Conservation (phyloP, 2,888 invertebrate genomes). For the Eustalomyia histrio region DNA sequence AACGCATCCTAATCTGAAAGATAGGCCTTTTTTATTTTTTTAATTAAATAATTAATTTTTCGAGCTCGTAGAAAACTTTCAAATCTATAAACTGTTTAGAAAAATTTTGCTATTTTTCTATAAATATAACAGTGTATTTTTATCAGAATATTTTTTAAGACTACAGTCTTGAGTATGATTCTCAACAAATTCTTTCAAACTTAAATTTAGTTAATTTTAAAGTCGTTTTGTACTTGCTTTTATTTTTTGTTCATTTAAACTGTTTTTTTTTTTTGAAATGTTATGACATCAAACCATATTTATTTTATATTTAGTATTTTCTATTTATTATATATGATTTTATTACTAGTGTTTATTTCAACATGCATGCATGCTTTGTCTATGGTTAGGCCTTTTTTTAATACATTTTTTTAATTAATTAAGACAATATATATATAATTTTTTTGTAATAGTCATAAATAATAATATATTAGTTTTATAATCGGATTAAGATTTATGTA, state of each 20-base stretch:
- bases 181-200: too few species aligned
- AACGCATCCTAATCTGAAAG: too few species aligned
- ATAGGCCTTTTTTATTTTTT: too few species aligned
- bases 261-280: conserved; percentile 14
- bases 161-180: too few species aligned
- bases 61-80: too few species aligned
- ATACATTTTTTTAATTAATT: conserved; percentile 50
- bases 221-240: neutral
- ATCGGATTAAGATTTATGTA: conserved; percentile 32
- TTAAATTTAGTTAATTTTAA: neutral
- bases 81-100: too few species aligned
- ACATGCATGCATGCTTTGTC: neutral
- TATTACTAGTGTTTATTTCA: neutral
- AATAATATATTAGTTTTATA: conserved; percentile 22
- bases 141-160: too few species aligned
- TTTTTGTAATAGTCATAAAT: conserved; percentile 35
- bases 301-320: neutral
- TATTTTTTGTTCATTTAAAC: too few species aligned
- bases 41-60: too few species aligned
- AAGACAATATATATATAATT: conserved; percentile 22
- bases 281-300: conserved; percentile 22
- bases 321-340: neutral
- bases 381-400: conserved; percentile 22
- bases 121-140: too few species aligned
- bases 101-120: too few species aligned